Evolutionary conservation across 2,113 vertebrate genomes (phyloP), one percentile per base, ranked within the genome.

Genomic region (Pseudopodoces humilis): DNA sequence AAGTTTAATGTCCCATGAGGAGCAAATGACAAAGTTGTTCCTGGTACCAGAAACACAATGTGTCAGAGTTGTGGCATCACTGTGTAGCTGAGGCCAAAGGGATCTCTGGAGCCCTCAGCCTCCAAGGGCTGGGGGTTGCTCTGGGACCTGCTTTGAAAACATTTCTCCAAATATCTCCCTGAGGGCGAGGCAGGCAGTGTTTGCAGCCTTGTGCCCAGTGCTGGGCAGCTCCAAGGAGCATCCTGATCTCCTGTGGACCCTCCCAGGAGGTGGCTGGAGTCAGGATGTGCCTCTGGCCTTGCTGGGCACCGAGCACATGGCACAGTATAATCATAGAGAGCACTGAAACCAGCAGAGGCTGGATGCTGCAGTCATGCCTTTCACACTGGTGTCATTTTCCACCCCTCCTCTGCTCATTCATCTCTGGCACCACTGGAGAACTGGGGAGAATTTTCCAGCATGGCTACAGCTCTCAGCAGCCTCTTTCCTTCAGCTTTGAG

Each of bases 21-120:
- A 50, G 14, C 22, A 86, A 58, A 68, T 53, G 56, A 33, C 18
- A 31, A 13, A 14, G 4, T 25, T 65, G 27, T 14, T 88, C 5
- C 31, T 1, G 0, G 27, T 37, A 62, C 20, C 20, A 72, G 63
- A 39, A 80, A 28, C 41, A 25, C 6, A 27, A 0, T 1, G 24
- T 59, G 53, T 23, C 35, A 85, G 44, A 71, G 44, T 8, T 1
- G 1, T 15, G 49, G 43, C 30, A 62, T 47, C 46, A 16, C 28
- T 1, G 0, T 7, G 23, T 12, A 44, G 31, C 27, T 16, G n/a
- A 82, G 31, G 17, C 27, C 52, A n/a, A 65, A 30, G 30, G 30
- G 5, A 49, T 23, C 35, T 39, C 58, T 19, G 13, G 52, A 62
- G 7, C 11, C 50, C n/a, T 30, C n/a, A 41, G 7, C 35, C 41